Base-by-base conservation (phyloP, 2,113 vertebrate genomes). In the Malurus alboscapulatus region DNA sequence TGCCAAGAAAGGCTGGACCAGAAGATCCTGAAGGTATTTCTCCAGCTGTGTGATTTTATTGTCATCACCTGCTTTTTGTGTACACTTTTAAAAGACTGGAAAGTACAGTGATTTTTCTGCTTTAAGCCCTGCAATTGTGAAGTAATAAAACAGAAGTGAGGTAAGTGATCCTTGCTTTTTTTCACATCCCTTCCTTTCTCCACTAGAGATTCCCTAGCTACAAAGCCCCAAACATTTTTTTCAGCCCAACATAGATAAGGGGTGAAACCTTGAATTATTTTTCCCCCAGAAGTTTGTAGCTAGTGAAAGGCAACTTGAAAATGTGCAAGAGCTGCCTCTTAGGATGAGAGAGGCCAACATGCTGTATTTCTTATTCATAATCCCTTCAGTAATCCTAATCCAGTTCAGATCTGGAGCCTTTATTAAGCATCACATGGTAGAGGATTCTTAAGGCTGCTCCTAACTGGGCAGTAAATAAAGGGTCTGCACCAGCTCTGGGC, bases 311-410 rank as follows among this genome's bases (percentile, higher is more conserved):
- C 2, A 4, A 45, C 17, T 20, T 17, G 17, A 12, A 80, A 55
- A 38, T 24, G 44, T 88, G 22, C 20, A 59, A 67, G 80, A 57
- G 51, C 84, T 40, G 72, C n/a, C 38, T 79, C 16, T 38, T 29
- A 75, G 47, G 21, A 88, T 15, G 55, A 62, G 62, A 85, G 84
- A 57, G 74, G 48, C 83, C 65, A 27, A 27, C 11, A 15, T 10
- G 10, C 15, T 30, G 36, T 32, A 22, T 38, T 79, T 67, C 75
- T 83, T 38, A 21, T 68, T 79, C 44, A 12, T 96, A 90, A 95
- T 93, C 90, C 84, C 66, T 55, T 38, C 14, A 18, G 50, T 91
- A 93, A 95, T 81, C 88, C 91, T 96, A 96, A 96, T 94, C 96
- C 92, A 32, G 82, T 88, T 66, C 66, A 92, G 75, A 55, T 62